Conservation (phyloP, 2,797 vertebrate genomes). For the Sciurus vulgaris region DNA sequence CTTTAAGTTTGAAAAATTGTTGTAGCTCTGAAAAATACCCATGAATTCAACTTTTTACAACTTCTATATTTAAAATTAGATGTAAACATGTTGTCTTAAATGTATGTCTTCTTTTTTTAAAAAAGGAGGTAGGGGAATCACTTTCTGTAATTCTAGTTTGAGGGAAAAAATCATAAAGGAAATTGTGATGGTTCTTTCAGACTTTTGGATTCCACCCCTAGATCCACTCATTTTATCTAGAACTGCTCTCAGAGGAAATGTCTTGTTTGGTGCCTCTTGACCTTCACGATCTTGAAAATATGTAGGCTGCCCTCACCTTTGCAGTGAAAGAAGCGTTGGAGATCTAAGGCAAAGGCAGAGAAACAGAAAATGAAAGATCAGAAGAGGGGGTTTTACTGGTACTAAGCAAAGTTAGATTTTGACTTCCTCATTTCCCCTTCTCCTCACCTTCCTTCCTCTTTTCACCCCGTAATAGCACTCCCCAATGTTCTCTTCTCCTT, state of each 20-base stretch:
- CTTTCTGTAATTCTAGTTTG: neutral
- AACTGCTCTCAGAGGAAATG: neutral
- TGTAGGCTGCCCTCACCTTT: neutral
- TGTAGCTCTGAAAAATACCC: neutral
- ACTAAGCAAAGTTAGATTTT: neutral
- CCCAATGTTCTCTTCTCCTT: neutral
- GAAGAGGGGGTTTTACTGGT: neutral
- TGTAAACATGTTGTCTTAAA: neutral
- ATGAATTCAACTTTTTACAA: constrained; percentile 14
- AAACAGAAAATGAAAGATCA: neutral
- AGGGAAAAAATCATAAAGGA: neutral
- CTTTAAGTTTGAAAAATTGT: constrained; percentile 33
- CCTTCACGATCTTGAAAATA: neutral
- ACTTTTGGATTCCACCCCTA: neutral
- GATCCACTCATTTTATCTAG: neutral
- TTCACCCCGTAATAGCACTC: neutral
- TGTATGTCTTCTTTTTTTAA: neutral
- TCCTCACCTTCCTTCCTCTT: neutral
- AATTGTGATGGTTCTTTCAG: neutral
- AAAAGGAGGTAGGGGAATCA: neutral
- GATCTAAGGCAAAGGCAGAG: neutral
- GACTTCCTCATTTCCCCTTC: neutral
- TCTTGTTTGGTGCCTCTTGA: neutral
- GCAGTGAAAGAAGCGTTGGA: neutral
- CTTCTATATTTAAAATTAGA: neutral